Evolutionary conservation across 2,113 vertebrate genomes (phyloP), one percentile per base, ranked within the genome.

Genomic region (Lonchura striata): DNA sequence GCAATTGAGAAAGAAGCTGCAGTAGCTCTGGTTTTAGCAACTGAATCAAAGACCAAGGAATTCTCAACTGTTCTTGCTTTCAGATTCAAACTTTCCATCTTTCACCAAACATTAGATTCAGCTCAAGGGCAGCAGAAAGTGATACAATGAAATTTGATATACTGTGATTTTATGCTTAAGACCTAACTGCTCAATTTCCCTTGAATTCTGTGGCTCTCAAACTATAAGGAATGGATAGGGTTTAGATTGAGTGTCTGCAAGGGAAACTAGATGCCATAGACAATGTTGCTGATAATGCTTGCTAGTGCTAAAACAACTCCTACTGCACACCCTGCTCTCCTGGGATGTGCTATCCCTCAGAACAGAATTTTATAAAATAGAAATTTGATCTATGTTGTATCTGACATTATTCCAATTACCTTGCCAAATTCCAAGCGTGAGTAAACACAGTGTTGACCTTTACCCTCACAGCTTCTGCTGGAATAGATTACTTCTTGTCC

Each of bases 381-480:
- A 80, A 35, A 54, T 94, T 95, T 77, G 61, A 82, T 93, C 82
- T 90, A 1, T 83, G 35, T 78, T 95, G 35, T 60, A 68, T 81
- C 76, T 96, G 88, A 96, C 76, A 64, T 86, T 94, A 86, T 94
- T 93, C 88, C 72, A 88, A 71, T 78, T 81, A 81, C 66, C 70
- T 82, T 92, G 93, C 82, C 93, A 92, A 82, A 82, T 88, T 95
- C 82, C 84, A 90, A 85, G 64, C 63, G 65, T 82, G 81, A 79
- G 57, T 85, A 94, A 95, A 95, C 87, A 94, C 22, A 80, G 42
- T 59, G 64, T 86, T 93, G 68, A 78, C 63, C 42, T 90, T 86
- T 82, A 90, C 25, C 53, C 65, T 95, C 50, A 61, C 53, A 85
- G 61, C 57, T 91, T 94, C 66, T 77, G 16, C 49, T 81, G 72